These are phyloP conservation scores for Pocillopora grandis DNA, from an alignment of 92 coral and sea anemone genomes.

Conservation along the genomic window DNA sequence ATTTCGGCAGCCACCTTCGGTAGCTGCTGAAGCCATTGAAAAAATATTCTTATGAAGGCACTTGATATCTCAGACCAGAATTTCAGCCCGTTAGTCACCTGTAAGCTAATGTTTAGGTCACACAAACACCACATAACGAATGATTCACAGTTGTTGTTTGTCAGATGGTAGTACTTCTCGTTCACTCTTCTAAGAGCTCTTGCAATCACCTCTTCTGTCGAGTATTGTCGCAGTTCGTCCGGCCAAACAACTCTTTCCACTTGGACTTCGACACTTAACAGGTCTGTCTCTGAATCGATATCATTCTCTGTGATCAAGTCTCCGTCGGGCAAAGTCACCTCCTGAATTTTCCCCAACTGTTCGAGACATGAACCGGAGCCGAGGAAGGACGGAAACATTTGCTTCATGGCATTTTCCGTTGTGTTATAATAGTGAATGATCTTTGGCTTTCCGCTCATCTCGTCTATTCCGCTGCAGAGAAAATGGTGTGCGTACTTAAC, in stretches of 20 bases:
- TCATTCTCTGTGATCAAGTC: not conserved
- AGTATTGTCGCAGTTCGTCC: slow-evolving; percentile 17
- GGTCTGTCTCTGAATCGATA: not conserved
- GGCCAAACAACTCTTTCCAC: slow-evolving; percentile 38
- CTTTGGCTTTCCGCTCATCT: not conserved
- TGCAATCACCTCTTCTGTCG: slow-evolving; percentile 12
- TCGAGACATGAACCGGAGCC: not conserved
- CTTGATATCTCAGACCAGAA: no score
- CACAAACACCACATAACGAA: slow-evolving; percentile 38
- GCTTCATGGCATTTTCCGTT: not conserved
- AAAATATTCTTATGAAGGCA: not conserved
- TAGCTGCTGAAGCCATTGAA: not conserved
- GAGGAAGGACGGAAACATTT: not conserved
- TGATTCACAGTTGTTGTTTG: slow-evolving; percentile 22
- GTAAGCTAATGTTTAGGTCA: not conserved
- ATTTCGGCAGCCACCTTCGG: not conserved
- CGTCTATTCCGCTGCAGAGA: slow-evolving; percentile 25
- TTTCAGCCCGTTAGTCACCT: no score
- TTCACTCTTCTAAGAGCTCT: not conserved
- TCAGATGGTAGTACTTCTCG: slow-evolving; percentile 6
- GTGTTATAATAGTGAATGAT: slow-evolving; percentile 19
- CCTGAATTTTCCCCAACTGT: not conserved
- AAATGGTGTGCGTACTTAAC: slow-evolving; percentile 45
- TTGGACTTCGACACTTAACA: slow-evolving; percentile 10
- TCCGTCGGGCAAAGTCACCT: not conserved